Conservation (phyloP, 2,113 vertebrate species). For the Pithys albifrons region DNA sequence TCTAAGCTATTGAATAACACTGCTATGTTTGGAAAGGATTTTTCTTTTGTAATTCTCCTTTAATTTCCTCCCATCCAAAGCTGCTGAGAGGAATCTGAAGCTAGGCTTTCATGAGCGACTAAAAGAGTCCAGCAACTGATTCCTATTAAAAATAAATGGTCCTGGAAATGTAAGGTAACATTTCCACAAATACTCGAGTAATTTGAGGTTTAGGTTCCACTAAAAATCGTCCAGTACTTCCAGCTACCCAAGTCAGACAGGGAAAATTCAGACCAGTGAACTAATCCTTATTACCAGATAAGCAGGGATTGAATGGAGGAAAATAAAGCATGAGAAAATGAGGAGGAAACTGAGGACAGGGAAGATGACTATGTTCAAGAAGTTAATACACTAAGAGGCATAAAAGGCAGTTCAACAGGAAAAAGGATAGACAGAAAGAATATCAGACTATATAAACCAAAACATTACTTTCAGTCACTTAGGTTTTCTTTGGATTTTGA, state of each 20-base stretch:
- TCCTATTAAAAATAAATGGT: constrained; percentile 32
- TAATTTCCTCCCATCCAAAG: constrained; percentile 48
- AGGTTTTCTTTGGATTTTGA: constrained; percentile 17
- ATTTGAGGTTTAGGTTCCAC: constrained; percentile 25
- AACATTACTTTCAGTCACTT: neutral
- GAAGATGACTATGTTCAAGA: neutral
- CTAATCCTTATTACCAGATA: neutral
- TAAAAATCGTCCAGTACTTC: neutral
- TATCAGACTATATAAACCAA: neutral
- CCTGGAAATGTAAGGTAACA: constrained; percentile 35
- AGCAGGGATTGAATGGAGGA: neutral
- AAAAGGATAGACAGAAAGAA: neutral
- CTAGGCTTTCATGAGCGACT: constrained; percentile 10
- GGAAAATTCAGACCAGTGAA: neutral
- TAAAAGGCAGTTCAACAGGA: neutral
- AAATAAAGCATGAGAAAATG: neutral
- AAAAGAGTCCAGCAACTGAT: constrained; percentile 3
- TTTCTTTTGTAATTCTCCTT: constrained; percentile 47
- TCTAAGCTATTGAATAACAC: constrained; percentile 55
- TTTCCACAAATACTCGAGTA: constrained; percentile 11
- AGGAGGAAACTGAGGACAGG: neutral
- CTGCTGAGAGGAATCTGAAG: constrained; percentile 25
- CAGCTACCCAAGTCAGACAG: neutral
- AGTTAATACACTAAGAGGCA: neutral
- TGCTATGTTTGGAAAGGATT: constrained; percentile 57